Evolutionary conservation across 92 coral and sea anemone species (phyloP), one percentile per base, ranked within the genome.

Genomic region (Plumapathes pennacea): DNA sequence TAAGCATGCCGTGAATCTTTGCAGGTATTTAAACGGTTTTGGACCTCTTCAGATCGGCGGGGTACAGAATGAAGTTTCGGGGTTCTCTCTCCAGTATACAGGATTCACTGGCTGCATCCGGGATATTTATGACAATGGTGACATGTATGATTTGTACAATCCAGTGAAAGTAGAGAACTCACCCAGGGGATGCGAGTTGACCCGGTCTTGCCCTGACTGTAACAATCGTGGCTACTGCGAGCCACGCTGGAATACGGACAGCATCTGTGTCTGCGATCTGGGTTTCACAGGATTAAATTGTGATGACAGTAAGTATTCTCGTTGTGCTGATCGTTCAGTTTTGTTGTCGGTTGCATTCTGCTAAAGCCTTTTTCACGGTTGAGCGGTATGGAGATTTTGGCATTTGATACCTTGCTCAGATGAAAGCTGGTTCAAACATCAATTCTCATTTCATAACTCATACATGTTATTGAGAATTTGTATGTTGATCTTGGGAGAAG

Each of bases 1-100:
- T n/a, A n/a, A n/a, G n/a, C n/a, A n/a, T n/a, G n/a, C n/a, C n/a
- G n/a, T n/a, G n/a, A n/a, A n/a, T n/a, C n/a, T n/a, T 43, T 45
- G n/a, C 65, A 94, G 99, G 13, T 94, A 80, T 51, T 67, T 94
- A 44, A 77, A 94, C 46, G 99, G 99, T 3, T 90, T 94, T 59
- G 99, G 95, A 20, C 99, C 99, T 19, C 96, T 94, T 46, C 99
- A 94, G 62, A 77, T 94, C 44, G 99, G 99, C 26, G 97, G 99
- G 7, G 78, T 78, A 13, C 72, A 81, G 63, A 80, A 77, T 34
- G 67, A 55, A 10, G 50, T 94, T 17, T 46, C 50, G 2, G 60
- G 77, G 52, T 82, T 81, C 20, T 32, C 59, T 15, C 65, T 94
- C 12, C 78, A 53, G 45, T 90, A 80, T 32, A 52, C 42, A 5